Base-by-base conservation (phyloP, 1,140 invertebrate species). In the Ephestia elutella region DNA sequence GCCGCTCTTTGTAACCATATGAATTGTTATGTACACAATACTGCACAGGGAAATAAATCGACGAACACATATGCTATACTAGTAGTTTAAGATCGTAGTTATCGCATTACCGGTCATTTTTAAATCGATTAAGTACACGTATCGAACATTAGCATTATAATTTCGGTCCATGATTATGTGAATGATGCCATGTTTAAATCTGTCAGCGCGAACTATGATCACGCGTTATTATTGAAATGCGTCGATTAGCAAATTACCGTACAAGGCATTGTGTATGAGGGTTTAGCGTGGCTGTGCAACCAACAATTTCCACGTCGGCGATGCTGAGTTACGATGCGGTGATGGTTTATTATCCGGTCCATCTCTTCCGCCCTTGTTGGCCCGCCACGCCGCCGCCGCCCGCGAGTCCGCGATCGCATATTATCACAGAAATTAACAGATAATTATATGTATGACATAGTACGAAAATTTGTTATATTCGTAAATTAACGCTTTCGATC, bases 341-440 rank as follows among this genome's bases (percentile, higher is more conserved):
- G 82, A 84, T 81, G 79, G 73, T 83, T 87, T 85, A 85, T 85
- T 81, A 87, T 87, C 84, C 63, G 70, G 73, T 73, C 69, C 77
- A 83, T 82, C 78, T 84, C 84, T 84, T 84, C 82, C 81, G 81
- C 81, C 74, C 79, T 80, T 80, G 82, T 87, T 78, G 76, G 71
- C 66, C 73, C 63, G 66, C 70, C 38, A 13, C 38, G 10, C n/a
- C 71, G 65, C 73, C 63, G 66, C 70, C 38, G 38, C 38, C 38
- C n/a, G 38, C 38, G 13, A 44, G 13, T 15, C n/a, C 38, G 38
- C 38, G 38, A 44, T 44, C n/a, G 13, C n/a, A 32, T 35, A 9
- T 10, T 35, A 35, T 35, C 32, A 35, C 13, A 11, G 32, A 11
- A 35, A 35, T 11, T 5, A 13, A 13, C 9, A 35, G 32, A 35